Conservation (phyloP, 2,113 vertebrate genomes). For the Notarius lentiginosus region DNA sequence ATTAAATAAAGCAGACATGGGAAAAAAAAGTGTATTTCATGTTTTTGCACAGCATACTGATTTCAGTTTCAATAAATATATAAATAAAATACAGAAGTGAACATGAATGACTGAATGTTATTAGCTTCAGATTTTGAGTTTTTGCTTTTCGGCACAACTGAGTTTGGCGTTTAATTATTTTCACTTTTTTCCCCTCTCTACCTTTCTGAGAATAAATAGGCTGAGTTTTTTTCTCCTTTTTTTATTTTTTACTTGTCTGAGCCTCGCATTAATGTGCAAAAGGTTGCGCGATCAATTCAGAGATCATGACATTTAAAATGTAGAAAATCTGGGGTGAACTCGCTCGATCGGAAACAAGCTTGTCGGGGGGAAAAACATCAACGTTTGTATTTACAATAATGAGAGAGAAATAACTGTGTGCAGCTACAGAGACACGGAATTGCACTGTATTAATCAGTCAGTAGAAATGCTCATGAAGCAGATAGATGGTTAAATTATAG, state of each 20-base stretch:
- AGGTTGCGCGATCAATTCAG: constrained; percentile 26
- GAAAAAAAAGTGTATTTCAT: neutral
- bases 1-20: neutral
- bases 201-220: neutral
- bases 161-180: neutral
- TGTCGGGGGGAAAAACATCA: neutral
- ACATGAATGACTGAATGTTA: neutral
- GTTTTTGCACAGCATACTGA: neutral
- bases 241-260: neutral
- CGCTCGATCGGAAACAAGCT: constrained; percentile 18
- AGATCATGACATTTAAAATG: constrained; percentile 42
- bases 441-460: neutral
- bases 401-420: neutral
- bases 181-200: neutral
- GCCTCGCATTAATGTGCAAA: neutral
- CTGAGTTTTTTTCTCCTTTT: neutral
- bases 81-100: neutral
- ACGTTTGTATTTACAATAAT: neutral
- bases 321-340: constrained; percentile 48
- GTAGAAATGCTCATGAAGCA: neutral
- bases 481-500: neutral
- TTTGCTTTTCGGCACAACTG: neutral
- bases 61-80: neutral
- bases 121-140: neutral
- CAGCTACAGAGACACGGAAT: neutral